phyloP scores from a whole-genome alignment of 2,113 vertebrate species.

The Centropus bengalensis region DNA sequence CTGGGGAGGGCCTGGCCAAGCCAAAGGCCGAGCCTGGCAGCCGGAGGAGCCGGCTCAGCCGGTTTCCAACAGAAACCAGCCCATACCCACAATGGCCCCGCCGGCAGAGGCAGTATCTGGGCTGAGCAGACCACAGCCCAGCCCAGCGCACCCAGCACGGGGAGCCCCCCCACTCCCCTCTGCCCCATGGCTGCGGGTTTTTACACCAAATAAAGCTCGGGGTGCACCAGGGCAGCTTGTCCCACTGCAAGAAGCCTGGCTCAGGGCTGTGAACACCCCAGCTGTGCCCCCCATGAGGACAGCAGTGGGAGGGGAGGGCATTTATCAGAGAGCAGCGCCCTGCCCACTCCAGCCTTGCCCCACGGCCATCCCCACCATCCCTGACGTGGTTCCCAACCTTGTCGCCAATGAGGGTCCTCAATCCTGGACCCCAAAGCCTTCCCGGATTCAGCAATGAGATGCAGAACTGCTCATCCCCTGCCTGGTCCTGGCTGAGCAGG shows the following conservation, averaged over 20 bases:
- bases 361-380: not conserved
- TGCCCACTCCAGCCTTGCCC: not conserved
- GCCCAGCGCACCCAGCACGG: fast-evolving
- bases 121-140: not conserved
- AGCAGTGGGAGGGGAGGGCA: fast-evolving
- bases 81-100: not conserved
- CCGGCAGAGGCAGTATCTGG: slow-evolving; percentile 39
- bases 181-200: not conserved
- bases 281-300: not conserved
- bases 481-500: not conserved
- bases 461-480: fast-evolving
- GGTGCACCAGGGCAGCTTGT: not conserved
- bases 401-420: fast-evolving
- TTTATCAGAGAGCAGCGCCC: fast-evolving
- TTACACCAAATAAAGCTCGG: not conserved
- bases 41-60: slow-evolving; percentile 48
- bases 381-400: not conserved
- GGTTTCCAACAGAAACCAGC: slow-evolving; percentile 59
- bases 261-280: not conserved
- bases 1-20: not conserved
- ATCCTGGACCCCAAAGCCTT: not conserved
- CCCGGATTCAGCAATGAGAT: fast-evolving
- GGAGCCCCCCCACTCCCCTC: not conserved
- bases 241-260: not conserved
- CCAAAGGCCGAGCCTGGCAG: slow-evolving; percentile 22